Evolutionary conservation across 2,888 invertebrate genomes (phyloP), one percentile per base, ranked within the genome.

Genomic region (Pollenia labialis): DNA sequence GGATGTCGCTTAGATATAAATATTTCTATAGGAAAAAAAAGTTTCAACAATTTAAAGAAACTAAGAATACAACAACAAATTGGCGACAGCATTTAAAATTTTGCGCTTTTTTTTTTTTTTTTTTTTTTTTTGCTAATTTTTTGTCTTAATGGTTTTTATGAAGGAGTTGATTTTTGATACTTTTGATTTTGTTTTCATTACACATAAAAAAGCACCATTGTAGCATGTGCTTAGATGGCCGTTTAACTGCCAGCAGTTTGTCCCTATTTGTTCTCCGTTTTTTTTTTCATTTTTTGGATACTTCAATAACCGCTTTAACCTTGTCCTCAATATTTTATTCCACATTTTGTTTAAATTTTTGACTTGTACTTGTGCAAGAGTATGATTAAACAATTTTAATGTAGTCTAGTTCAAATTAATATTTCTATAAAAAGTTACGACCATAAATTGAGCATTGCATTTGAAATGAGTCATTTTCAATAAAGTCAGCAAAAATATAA

Each of bases 1-100:
- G 88, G 88, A 88, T 87, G 87, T 88, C 85, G 85, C 75, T 84
- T 85, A 83, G 88, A 80, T 86, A 84, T 77, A 56, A 58, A 58
- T 46, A 75, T 56, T 60, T 66, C 40, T 50, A 50, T 6, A 58
- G n/a, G 23, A 72, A 42, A 66, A 62, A 56, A 14, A 74, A 81
- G 46, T 42, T 69, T 23, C 40, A 75, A 76, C 32, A 76, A 68
- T 40, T 58, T 58, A 23, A 79, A 68, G 50, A n/a, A 66, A 56
- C 16, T 18, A 52, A 75, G 16, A 80, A 75, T 44, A 32, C 16
- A 62, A 46, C 76, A 69, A 40, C 48, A 64, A 75, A 69, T 54
- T 50, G 76, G 76, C 76, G 77, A 79, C 72, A 72, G n/a, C 40
- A 77, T 68, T 80, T 79, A 6, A 50, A 48, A 42, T 81, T 64